Base-by-base conservation (phyloP, 2,888 invertebrate species). In the Mactromeris polynyma region DNA sequence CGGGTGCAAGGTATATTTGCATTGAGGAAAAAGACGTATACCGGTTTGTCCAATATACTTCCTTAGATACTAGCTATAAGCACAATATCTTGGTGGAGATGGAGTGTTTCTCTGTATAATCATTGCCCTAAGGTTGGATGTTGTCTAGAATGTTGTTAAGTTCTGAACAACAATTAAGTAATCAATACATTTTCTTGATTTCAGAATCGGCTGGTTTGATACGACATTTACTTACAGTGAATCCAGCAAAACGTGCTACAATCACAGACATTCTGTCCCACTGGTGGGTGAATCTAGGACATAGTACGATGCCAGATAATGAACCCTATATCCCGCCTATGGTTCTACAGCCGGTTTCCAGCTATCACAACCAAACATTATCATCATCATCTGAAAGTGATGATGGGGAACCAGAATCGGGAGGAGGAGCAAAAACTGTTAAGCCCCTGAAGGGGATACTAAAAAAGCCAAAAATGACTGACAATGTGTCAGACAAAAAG, bases 221-320 rank as follows among this genome's bases (percentile, higher is more conserved):
- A 93, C 98, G 98, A 82, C 98, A 98, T 94, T 98, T 99, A 98
- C 97, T 99, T 94, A 98, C 99, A 0, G 99, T 99, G 73, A 98
- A 98, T 95, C 98, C 99, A 0, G 97, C 98, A 81, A 98, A 98
- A 95, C 97, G 99, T 93, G 99, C 99, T 14, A 98, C 98, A 95
- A 98, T 99, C 93, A 98, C 98, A 91, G 98, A 98, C 96, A 99
- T 99, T 92, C 99, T 99, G 96, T 98, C 98, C 78, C 98, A 99
- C 97, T 98, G 98, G 98, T 99, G 99, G 99, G 98, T 99, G 90
- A 99, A 99, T 91, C 92, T 96, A 33, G 96, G 96, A 51, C 95
- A 94, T 90, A 92, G 92, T 26, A 88, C 91, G 73, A 94, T 94
- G 81, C 96, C 96, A 3, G 94, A 93, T 78, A 93, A 93, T 33